These are phyloP conservation scores for Australoheros scitulus DNA, from an alignment of 2,113 vertebrate genomes.

Conservation along the genomic window DNA sequence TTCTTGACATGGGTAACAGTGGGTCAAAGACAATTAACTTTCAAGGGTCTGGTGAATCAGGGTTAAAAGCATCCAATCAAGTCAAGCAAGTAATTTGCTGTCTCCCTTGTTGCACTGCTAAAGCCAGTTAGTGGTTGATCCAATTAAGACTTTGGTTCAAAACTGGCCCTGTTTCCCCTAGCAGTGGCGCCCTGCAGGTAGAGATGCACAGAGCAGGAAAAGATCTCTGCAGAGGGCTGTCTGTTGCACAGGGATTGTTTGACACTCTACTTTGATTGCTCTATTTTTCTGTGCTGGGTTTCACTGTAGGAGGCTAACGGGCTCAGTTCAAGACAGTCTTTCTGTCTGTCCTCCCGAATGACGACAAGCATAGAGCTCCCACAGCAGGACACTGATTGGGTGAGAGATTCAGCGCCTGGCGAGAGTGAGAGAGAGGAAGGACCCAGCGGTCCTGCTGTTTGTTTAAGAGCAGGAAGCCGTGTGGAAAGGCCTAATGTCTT, in stretches of 20 bases:
- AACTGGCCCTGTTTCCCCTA: background rate
- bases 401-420: conserved; percentile 20
- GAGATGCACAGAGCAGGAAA: conserved; percentile 16
- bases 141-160: conserved; percentile 63
- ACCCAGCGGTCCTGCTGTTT: conserved; percentile 68
- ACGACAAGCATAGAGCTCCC: conserved; percentile 32
- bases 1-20: conserved; percentile 40
- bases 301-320: conserved; percentile 68
- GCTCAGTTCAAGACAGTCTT: conserved; percentile 39
- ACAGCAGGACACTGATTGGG: conserved; percentile 70
- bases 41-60: conserved; percentile 50
- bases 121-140: conserved; percentile 65
- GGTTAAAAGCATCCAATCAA: conserved; percentile 72
- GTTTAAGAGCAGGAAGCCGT: conserved; percentile 69
- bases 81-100: conserved; percentile 48
- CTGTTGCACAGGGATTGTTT: conserved; percentile 59
- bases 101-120: conserved; percentile 29
- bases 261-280: conserved; percentile 70
- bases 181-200: conserved; percentile 31
- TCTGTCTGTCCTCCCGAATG: conserved; percentile 44
- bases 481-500: conserved; percentile 72
- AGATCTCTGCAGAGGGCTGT: conserved; percentile 42
- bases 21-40: conserved; percentile 69
- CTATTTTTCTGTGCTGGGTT: conserved; percentile 57
- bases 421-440: conserved; percentile 42